Evolutionary conservation across 2,888 invertebrate genomes (phyloP).

Genomic region (Pseudococcus viburni): DNA sequence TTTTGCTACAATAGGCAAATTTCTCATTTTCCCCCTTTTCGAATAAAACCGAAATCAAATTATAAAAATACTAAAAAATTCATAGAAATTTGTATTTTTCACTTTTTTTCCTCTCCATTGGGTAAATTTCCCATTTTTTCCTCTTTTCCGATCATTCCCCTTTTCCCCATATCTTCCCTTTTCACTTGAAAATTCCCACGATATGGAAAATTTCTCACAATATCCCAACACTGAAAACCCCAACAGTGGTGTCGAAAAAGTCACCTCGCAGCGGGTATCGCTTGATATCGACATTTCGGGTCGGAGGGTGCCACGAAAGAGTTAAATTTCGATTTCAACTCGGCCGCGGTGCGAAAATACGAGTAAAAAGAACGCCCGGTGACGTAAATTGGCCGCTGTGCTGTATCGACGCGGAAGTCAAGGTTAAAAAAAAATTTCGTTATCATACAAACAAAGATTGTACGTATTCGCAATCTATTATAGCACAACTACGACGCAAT

Average conservation of each 20-base stretch:
- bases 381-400: constrained; percentile 41
- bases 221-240: too few relatives aligned
- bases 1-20: too few relatives aligned
- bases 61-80: too few relatives aligned
- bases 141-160: too few relatives aligned
- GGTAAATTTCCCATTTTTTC: too few relatives aligned
- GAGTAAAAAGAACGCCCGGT: constrained; percentile 12
- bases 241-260: neutral
- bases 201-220: too few relatives aligned
- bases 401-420: constrained; percentile 49
- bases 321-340: constrained; percentile 41
- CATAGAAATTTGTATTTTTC: too few relatives aligned
- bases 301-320: neutral
- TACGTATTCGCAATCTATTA: constrained; percentile 21
- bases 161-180: too few relatives aligned
- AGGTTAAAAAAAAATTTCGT: constrained; percentile 47
- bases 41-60: too few relatives aligned
- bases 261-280: neutral
- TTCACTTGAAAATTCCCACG: too few relatives aligned
- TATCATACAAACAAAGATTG: constrained; percentile 46
- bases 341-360: neutral
- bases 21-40: too few relatives aligned
- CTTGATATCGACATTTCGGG: neutral
- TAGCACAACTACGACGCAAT: constrained; percentile 30
- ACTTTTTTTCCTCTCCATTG: too few relatives aligned